These are phyloP conservation scores for Agrypnia vestita DNA, from an alignment of 1,140 invertebrate species.

Conservation along the genomic window DNA sequence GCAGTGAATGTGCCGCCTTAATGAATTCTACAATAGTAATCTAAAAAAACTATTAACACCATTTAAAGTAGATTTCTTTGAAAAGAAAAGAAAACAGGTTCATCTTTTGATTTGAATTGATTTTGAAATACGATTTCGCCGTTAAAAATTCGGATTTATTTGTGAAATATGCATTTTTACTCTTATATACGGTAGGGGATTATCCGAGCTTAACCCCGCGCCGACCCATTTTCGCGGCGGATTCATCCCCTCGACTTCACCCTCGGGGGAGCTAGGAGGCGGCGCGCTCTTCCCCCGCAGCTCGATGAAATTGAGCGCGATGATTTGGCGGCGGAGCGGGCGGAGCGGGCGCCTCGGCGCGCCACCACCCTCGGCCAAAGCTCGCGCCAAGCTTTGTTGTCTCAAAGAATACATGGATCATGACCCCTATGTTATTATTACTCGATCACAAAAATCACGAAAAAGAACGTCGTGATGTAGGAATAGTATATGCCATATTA, in stretches of 20 bases:
- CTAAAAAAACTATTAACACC: no score
- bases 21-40: no score
- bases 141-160: neutral
- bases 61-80: no score
- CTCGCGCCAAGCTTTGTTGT: constrained; percentile 33
- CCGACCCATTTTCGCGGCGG: constrained; percentile 26
- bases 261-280: neutral
- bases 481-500: no score
- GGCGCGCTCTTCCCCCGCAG: constrained; percentile 10
- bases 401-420: constrained; percentile 31
- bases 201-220: constrained; percentile 30
- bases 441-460: neutral
- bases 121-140: no score
- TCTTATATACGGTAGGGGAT: neutral
- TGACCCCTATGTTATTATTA: neutral
- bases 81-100: no score
- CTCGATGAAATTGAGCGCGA: constrained; percentile 57
- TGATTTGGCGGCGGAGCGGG: constrained; percentile 49
- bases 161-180: constrained; percentile 10
- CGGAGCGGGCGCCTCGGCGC: constrained; percentile 20
- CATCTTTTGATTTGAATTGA: no score
- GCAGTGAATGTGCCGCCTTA: no score
- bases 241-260: constrained; percentile 16
- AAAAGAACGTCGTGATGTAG: no score
- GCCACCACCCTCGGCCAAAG: neutral